A percentile compares a stretch with the other conserved stretches of the same genome.
phyloP scores from a whole-genome alignment of 2,113 vertebrate genomes.

The Antechinus stuartii region DNA sequence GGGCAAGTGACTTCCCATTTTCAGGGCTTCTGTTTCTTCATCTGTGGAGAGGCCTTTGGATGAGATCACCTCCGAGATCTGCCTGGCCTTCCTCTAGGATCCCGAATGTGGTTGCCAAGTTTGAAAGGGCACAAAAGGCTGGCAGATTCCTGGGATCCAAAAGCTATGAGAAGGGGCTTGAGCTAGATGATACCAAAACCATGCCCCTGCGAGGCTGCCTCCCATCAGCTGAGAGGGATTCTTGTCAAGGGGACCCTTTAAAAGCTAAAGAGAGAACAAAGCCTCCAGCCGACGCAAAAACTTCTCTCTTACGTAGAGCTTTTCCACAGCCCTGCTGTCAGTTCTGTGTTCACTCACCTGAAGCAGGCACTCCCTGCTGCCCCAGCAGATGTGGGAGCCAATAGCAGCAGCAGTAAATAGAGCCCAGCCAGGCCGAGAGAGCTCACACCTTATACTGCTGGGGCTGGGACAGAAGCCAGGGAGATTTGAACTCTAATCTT shows the following conservation, averaged over 20 bases:
- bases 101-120: background rate
- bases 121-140: background rate
- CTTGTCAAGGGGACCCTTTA: background rate
- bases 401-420: background rate
- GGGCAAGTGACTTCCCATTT: background rate
- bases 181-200: background rate
- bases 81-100: background rate
- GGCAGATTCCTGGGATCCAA: background rate
- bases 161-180: background rate
- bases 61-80: background rate
- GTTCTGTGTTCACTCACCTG: background rate
- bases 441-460: background rate
- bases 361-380: background rate
- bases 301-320: background rate
- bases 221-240: background rate
- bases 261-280: background rate
- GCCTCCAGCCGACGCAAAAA: background rate
- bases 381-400: background rate
- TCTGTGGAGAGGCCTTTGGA: background rate
- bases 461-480: background rate
- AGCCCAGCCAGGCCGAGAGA: background rate
- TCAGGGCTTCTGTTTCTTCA: background rate
- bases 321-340: background rate
- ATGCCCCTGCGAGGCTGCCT: too few species aligned
- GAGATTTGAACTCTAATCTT: background rate